These are phyloP conservation scores for Xiphydria camelus DNA, from an alignment of 2,888 invertebrate genomes.

Conservation along the genomic window DNA sequence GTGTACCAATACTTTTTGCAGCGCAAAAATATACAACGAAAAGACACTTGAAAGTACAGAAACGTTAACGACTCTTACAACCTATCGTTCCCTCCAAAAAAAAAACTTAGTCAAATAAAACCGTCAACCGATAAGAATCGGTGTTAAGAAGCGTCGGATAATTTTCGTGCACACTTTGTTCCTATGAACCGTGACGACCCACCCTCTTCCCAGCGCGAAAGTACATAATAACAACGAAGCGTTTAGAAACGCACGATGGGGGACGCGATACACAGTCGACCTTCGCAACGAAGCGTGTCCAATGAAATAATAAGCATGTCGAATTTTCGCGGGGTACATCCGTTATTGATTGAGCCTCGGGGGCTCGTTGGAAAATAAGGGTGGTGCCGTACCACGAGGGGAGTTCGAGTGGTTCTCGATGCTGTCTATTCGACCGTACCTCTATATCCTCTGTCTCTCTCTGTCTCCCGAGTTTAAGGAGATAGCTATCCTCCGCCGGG, in stretches of 20 bases:
- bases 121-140: no score
- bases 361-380: constrained; percentile 27
- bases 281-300: constrained; percentile 3
- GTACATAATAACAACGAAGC: not conserved
- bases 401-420: constrained; percentile 38
- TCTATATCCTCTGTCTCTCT: no score
- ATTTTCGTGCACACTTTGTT: no score
- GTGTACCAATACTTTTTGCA: no score
- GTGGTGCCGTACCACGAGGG: constrained; percentile 24
- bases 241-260: not conserved
- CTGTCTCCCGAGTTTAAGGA: constrained; percentile 40
- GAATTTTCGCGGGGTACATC: constrained; percentile 36
- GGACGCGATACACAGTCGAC: not conserved
- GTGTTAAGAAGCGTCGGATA: no score
- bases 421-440: constrained; percentile 45
- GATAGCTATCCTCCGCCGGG: no score
- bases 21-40: no score
- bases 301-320: constrained; percentile 33
- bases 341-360: constrained; percentile 44
- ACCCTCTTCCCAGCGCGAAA: not conserved
- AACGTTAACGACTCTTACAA: no score
- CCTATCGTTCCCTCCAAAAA: no score
- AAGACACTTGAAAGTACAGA: no score
- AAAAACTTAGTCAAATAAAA: no score
- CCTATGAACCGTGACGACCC: no score